A percentile compares a stretch with the other conserved stretches of the same genome.
Conservation (phyloP, 2,888 invertebrate genomes). For the Leptopterna dolabrata region DNA sequence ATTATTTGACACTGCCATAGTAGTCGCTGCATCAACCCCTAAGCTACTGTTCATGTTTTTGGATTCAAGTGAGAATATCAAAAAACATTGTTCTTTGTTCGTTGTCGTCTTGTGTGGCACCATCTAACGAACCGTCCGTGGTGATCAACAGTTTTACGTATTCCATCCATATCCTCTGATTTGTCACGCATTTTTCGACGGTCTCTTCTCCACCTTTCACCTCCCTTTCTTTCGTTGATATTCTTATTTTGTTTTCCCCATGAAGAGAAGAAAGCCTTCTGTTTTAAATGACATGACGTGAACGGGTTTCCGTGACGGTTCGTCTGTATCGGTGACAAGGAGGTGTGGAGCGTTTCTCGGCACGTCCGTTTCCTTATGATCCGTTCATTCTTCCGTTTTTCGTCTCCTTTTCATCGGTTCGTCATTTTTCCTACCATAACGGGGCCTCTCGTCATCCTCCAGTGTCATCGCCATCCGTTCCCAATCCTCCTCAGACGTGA, state of each 20-base stretch:
- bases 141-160: neutral
- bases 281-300: neutral
- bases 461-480: neutral
- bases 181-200: neutral
- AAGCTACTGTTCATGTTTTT: no score
- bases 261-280: neutral
- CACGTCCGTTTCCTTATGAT: neutral
- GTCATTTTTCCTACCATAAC: neutral
- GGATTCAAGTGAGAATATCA: no score
- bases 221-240: neutral
- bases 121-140: neutral
- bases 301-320: neutral
- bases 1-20: no score
- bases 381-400: neutral
- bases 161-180: neutral
- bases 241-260: neutral
- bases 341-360: neutral
- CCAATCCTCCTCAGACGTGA: neutral
- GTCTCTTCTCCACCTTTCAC: neutral
- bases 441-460: neutral
- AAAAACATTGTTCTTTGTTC: no score
- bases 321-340: neutral
- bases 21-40: no score
- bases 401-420: neutral
- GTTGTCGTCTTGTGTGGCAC: no score